Evolutionary conservation across 2,888 invertebrate species (phyloP).

Genomic region (Pheosia gnoma): DNA sequence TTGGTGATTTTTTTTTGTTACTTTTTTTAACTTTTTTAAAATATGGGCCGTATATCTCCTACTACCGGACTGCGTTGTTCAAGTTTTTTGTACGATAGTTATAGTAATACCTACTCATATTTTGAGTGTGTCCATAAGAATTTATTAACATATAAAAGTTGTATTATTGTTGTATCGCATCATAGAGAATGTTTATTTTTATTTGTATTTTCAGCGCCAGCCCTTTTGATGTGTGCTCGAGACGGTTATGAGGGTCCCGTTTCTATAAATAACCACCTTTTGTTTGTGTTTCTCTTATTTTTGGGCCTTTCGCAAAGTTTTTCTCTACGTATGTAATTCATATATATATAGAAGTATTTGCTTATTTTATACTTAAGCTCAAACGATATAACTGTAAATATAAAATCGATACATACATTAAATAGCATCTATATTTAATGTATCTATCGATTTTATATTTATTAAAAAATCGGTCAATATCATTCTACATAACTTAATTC

Average conservation of each 20-base stretch:
- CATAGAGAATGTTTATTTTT: slow-evolving; percentile 28
- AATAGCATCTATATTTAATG: too few species aligned
- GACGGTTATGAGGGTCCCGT: slow-evolving; percentile 3
- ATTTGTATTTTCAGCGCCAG: slow-evolving; percentile 11
- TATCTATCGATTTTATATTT: too few species aligned
- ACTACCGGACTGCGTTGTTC: too few species aligned
- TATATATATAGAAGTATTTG: background rate
- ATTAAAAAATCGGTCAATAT: too few species aligned
- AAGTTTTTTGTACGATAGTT: too few species aligned
- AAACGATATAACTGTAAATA: too few species aligned
- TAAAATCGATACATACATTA: too few species aligned
- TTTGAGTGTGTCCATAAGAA: slow-evolving; percentile 20
- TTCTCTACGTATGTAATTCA: background rate
- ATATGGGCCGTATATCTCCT: too few species aligned
- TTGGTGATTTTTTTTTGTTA: too few species aligned
- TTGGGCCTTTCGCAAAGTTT: background rate
- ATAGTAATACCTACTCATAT: slow-evolving; percentile 8
- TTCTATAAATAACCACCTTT: background rate
- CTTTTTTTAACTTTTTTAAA: too few species aligned
- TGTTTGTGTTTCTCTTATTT: slow-evolving; percentile 1
- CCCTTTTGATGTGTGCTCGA: background rate
- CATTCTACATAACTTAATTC: background rate
- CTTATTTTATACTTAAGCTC: background rate
- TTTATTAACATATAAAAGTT: slow-evolving; percentile 20
- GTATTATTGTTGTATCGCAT: slow-evolving; percentile 11